Percentiles rank a stretch among this genome's conserved stretches.
phyloP scores from a whole-genome alignment of 2,888 invertebrate species.

The Agriopis leucophaearia region DNA sequence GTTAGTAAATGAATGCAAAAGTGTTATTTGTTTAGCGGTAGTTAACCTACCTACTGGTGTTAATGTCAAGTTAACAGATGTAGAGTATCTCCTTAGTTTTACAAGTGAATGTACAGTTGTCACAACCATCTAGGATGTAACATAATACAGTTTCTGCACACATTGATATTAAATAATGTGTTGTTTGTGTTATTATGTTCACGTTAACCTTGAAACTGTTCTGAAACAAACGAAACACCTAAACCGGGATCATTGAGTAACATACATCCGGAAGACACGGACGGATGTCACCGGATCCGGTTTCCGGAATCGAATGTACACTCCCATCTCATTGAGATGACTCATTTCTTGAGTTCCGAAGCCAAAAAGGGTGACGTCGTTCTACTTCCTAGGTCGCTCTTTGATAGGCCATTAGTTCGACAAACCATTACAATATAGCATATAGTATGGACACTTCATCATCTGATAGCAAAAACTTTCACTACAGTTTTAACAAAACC shows the following conservation, averaged over 20 bases:
- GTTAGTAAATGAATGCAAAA: too few relatives aligned
- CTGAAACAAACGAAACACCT: neutral
- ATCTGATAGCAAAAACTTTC: neutral
- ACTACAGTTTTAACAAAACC: neutral
- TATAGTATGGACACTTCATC: conserved; percentile 12
- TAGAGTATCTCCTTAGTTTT: too few relatives aligned
- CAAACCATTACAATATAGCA: conserved; percentile 23
- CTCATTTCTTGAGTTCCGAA: conserved; percentile 42
- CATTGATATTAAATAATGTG: too few relatives aligned
- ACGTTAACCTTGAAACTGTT: neutral
- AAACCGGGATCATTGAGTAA: neutral
- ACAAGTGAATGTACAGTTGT: too few relatives aligned
- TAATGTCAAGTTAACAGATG: too few relatives aligned
- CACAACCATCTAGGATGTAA: too few relatives aligned
- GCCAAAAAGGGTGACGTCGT: conserved; percentile 45
- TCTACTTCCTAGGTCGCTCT: conserved; percentile 37
- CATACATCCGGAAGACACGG: neutral
- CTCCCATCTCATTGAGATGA: conserved; percentile 36
- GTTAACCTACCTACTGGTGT: too few relatives aligned
- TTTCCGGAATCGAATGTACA: conserved; percentile 15
- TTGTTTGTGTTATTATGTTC: too few relatives aligned
- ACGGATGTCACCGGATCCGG: neutral
- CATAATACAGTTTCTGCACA: too few relatives aligned
- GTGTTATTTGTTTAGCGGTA: too few relatives aligned
- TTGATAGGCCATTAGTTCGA: conserved; percentile 39